phyloP scores from a whole-genome alignment of 1,140 invertebrate genomes.

The Dinothrombium tinctorium region DNA sequence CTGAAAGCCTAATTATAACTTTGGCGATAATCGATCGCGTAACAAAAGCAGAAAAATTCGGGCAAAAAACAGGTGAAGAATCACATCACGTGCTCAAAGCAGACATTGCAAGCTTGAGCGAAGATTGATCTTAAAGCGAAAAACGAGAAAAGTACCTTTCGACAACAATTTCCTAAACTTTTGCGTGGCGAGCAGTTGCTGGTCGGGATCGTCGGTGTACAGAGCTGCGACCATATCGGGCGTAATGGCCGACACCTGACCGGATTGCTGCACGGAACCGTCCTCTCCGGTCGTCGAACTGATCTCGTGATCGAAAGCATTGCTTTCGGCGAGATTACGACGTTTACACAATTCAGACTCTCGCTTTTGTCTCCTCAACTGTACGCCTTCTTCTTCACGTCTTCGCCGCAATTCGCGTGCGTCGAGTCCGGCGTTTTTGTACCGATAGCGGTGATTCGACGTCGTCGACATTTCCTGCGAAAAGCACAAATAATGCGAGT shows the following conservation, averaged over 20 bases:
- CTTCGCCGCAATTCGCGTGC: constrained; percentile 69
- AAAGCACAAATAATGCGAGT: no score
- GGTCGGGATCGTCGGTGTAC: constrained; percentile 49
- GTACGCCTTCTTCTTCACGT: constrained; percentile 85
- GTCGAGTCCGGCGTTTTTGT: constrained; percentile 80
- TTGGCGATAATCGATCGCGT: no score
- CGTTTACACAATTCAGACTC: constrained; percentile 33
- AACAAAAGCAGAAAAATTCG: no score
- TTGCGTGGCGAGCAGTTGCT: constrained; percentile 70
- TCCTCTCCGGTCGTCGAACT: background rate
- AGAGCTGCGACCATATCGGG: constrained; percentile 53
- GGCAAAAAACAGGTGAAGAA: no score
- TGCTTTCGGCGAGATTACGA: constrained; percentile 23
- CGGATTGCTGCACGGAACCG: background rate
- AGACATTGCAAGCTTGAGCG: no score
- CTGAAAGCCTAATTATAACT: no score
- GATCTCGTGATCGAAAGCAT: background rate
- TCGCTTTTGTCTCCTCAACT: constrained; percentile 78
- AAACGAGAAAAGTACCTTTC: constrained; percentile 24
- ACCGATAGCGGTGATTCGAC: constrained; percentile 53
- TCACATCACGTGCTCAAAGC: no score
- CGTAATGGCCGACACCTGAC: constrained; percentile 23
- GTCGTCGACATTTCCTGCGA: background rate
- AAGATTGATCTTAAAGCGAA: background rate
- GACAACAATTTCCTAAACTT: constrained; percentile 84